Conservation (phyloP, 2,797 vertebrate genomes). For the Aeoliscus strigatus region DNA sequence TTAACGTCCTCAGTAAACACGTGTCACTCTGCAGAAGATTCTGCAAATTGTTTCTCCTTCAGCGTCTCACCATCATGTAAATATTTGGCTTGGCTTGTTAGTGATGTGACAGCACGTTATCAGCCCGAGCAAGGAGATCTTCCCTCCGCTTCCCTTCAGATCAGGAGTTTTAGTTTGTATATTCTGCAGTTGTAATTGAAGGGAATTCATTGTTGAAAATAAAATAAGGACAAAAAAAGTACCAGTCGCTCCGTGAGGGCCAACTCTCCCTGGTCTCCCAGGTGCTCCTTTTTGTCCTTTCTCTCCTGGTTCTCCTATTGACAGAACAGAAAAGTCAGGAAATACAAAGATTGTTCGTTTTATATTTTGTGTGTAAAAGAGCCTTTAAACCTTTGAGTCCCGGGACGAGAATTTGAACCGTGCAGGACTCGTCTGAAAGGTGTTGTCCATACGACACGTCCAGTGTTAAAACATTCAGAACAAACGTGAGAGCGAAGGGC, state of each 20-base stretch:
- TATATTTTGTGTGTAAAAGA: not conserved
- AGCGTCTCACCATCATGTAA: conserved; percentile 64
- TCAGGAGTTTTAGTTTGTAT: conserved; percentile 1
- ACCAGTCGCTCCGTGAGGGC: conserved; percentile 90
- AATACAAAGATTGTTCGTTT: not conserved
- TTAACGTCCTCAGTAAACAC: conserved; percentile 66
- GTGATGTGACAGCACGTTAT: conserved; percentile 52
- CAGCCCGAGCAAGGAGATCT: conserved; percentile 50
- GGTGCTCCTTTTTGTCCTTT: conserved; percentile 91
- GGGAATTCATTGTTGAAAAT: not conserved
- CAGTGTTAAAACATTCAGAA: conserved; percentile 78
- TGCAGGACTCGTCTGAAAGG: conserved; percentile 86
- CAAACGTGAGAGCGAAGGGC: conserved; percentile 70
- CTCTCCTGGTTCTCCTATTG: conserved; percentile 86
- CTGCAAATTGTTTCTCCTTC: conserved; percentile 35
- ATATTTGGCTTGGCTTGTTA: conserved; percentile 49
- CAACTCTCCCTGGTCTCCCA: conserved; percentile 90
- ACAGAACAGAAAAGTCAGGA: conserved; percentile 1
- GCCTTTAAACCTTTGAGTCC: conserved; percentile 95
- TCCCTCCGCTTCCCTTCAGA: conserved; percentile 28
- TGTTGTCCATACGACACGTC: conserved; percentile 79
- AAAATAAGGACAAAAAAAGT: conserved; percentile 17
- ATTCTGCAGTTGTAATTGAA: not conserved
- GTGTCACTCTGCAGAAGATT: conserved; percentile 47
- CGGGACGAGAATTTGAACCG: conserved; percentile 94